Base-by-base conservation (phyloP, 2,797 vertebrate genomes). In the Bradypus variegatus region DNA sequence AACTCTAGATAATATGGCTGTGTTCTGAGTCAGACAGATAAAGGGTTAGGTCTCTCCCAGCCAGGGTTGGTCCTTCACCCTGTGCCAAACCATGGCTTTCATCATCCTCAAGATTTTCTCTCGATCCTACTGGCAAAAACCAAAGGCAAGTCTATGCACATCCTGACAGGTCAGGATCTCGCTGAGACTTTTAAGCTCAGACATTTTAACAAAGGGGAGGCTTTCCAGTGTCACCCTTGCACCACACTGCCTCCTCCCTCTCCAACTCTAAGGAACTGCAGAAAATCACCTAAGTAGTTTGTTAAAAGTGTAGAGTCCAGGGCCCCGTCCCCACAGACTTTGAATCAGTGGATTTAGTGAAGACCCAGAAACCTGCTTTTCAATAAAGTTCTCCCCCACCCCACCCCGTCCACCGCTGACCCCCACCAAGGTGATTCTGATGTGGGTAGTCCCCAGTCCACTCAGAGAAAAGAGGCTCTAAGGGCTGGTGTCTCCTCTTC, bases 21-120 rank as follows among this genome's bases (percentile, higher is more conserved):
- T 58, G 10, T 38, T 29, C 67, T 50, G n/a, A 72, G 11, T 76
- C 62, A 72, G 14, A 67, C 64, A 62, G 21, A 72, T 64, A 62
- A 60, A 48, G 45, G 18, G 9, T 69, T 4, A 7, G 9, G 15
- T 15, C 38, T 62, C 41, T 76, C n/a, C 85, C 64, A 14, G 8
- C 11, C 23, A 21, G 50, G 67, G 23, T 6, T 4, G 4, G 21
- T 62, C 64, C 25, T 55, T 29, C 13, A 53, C 21, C 55, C 69
- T 62, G 9, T 60, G 62, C 62, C 16, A 65, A 76, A 48, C 60
- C 48, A 21, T 12, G 21, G 31, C 31, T 76, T 85, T 50, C 16
- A 62, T 48, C 67, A 29, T 62, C 41, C 85, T 27, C 48, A 90
- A 78, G 84, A 41, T 29, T 19, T 36, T 81, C 36, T 91, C 67